phyloP scores from a whole-genome alignment of 2,797 vertebrate species.

The Anniella stebbinsi region DNA sequence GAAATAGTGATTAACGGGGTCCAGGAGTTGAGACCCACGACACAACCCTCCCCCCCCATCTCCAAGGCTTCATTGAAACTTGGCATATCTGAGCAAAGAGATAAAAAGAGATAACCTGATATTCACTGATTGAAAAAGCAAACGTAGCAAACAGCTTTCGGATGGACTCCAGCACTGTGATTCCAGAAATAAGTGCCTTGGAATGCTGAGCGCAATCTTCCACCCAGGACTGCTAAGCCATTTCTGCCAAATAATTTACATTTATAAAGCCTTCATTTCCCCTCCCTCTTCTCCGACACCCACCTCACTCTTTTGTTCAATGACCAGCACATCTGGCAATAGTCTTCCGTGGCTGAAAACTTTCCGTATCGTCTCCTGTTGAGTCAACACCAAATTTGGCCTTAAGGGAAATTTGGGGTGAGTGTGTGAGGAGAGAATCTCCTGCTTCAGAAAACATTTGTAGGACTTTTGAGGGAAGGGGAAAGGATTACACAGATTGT shows the following conservation, averaged over 20 bases:
- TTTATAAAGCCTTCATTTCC: slow-evolving; percentile 68
- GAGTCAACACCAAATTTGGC: background rate
- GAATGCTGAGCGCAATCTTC: slow-evolving; percentile 72
- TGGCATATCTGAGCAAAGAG: slow-evolving; percentile 44
- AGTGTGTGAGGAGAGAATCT: background rate
- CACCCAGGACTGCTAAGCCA: slow-evolving; percentile 62
- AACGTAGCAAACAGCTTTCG: slow-evolving; percentile 54
- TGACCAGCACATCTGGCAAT: background rate
- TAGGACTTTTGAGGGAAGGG: background rate
- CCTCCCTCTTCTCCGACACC: background rate
- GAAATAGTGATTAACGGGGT: slow-evolving; percentile 7
- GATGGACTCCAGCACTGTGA: slow-evolving; percentile 51
- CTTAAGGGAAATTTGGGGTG: background rate
- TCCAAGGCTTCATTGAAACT: slow-evolving; percentile 63
- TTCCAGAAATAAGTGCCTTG: slow-evolving; percentile 72
- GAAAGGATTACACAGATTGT: background rate
- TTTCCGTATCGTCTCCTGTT: background rate
- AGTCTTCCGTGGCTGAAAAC: too few species aligned
- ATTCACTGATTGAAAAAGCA: slow-evolving; percentile 70
- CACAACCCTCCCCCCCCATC: slow-evolving; percentile 13
- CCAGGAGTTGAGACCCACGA: background rate
- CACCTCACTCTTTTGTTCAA: background rate
- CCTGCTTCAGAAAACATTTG: background rate
- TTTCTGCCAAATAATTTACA: slow-evolving; percentile 74
- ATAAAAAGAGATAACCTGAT: slow-evolving; percentile 53